These are phyloP conservation scores for Periophthalmodon schlosseri DNA, from an alignment of 2,113 vertebrate genomes.

Conservation along the genomic window DNA sequence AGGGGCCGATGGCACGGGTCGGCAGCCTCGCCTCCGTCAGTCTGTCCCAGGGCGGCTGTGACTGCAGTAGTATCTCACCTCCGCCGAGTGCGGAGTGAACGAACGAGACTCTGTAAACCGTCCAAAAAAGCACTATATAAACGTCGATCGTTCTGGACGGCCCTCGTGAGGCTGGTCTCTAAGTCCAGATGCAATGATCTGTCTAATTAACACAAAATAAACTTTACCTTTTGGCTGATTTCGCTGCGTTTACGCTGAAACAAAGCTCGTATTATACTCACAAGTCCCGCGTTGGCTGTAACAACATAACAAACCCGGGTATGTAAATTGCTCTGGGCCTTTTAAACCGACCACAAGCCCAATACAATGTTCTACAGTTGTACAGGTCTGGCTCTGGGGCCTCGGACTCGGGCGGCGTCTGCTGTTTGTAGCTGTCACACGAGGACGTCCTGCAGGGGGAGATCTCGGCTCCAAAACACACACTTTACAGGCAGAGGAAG, in stretches of 20 bases:
- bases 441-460: constrained; percentile 1
- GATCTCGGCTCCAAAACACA: constrained; percentile 22
- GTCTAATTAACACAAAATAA: too few species aligned
- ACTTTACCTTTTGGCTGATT: neutral
- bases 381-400: neutral
- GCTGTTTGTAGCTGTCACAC: constrained; percentile 9
- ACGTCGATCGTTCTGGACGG: too few species aligned
- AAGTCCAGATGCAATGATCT: neutral
- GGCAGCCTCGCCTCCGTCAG: too few species aligned
- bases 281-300: neutral
- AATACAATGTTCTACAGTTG: neutral
- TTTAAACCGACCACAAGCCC: neutral
- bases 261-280: neutral
- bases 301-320: neutral
- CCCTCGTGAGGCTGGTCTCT: neutral
- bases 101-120: too few species aligned
- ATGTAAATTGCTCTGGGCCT: neutral
- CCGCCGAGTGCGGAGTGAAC: too few species aligned
- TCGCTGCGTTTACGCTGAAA: neutral
- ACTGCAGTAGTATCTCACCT: too few species aligned
- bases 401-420: constrained; percentile 45
- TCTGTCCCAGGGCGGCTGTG: too few species aligned
- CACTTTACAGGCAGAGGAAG: constrained; percentile 14
- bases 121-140: too few species aligned
- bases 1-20: too few species aligned